phyloP scores from a whole-genome alignment of 1,140 invertebrate genomes.

The Dendrolimus punctatus region DNA sequence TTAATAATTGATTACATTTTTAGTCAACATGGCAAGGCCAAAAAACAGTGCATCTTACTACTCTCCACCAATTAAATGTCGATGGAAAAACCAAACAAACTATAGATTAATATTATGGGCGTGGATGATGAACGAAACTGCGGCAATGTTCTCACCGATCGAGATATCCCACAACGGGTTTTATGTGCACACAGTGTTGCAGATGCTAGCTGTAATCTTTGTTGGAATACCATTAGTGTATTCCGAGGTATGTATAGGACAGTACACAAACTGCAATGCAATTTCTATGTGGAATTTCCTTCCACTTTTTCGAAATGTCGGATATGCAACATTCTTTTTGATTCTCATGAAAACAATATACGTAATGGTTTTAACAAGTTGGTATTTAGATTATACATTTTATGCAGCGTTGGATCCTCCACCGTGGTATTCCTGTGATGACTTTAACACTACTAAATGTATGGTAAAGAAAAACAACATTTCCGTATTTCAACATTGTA shows the following conservation, averaged over 20 bases:
- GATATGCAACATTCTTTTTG: constrained; percentile 39
- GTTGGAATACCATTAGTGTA: constrained; percentile 52
- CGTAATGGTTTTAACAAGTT: constrained; percentile 38
- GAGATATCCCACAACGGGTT: constrained; percentile 47
- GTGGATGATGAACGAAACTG: constrained; percentile 53
- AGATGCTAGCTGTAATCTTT: constrained; percentile 37
- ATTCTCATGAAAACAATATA: constrained; percentile 40
- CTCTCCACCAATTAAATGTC: constrained; percentile 19
- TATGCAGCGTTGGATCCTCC: constrained; percentile 39
- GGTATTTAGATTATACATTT: constrained; percentile 56
- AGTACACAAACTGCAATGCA: constrained; percentile 47
- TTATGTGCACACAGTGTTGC: constrained; percentile 31
- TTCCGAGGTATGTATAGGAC: constrained; percentile 58
- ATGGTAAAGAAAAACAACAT: constrained; percentile 52
- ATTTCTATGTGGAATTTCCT: constrained; percentile 53
- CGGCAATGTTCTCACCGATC: constrained; percentile 32
- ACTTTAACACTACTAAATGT: constrained; percentile 34
- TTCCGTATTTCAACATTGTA: constrained; percentile 50
- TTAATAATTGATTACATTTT: no score
- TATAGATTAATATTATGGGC: constrained; percentile 49
- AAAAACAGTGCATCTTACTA: constrained; percentile 11
- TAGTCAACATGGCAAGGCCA: not conserved
- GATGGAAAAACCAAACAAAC: constrained; percentile 40
- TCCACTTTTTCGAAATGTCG: constrained; percentile 43
- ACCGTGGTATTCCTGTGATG: constrained; percentile 50